Evolutionary conservation across 1,140 invertebrate species (phyloP), one percentile per base, ranked within the genome.

Genomic region (Zaprionus africanus): DNA sequence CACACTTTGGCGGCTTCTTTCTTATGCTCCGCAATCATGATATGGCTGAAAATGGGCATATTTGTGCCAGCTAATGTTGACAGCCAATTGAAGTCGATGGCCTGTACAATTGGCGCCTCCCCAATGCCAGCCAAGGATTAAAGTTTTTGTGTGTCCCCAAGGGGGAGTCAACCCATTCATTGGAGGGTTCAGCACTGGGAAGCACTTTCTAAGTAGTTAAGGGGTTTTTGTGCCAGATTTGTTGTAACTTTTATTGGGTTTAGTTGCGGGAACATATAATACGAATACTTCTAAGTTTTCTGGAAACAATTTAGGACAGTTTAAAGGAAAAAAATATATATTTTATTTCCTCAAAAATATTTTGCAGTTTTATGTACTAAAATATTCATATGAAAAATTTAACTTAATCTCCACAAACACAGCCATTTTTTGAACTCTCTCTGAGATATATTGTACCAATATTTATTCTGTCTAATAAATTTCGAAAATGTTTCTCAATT

Each of bases 1-100:
- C 77, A 76, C 82, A 86, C 73, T 87, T 86, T 82, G 68, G 66
- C 61, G 72, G 73, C 79, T 86, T 86, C 67, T 74, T 78, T 80
- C 78, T 66, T 59, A 34, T 67, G 75, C 71, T 60, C 62, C 61
- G 81, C 67, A 79, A 84, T 84, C 71, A 82, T 69, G 82, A 85
- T 79, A 61, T 67, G 68, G 63, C 56, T 65, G 64, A 62, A 87
- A 85, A 76, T 82, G 73, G 73, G 79, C 82, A 85, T 85, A 87
- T 87, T 81, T 79, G 85, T 82, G 76, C 79, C 71, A 70, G 67
- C 69, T 77, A 79, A 79, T 79, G 68, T 65, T 73, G 28, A 56
- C 31, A 53, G 43, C 53, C 74, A 60, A 64, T 71, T 64, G 34
- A 46, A 56, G 17, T 60, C 46, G 34, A 38, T 72, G 56, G 31